Percentiles rank a stretch among this genome's conserved stretches.
phyloP scores from a whole-genome alignment of 2,888 invertebrate species.

The Liposcelis brunnea region DNA sequence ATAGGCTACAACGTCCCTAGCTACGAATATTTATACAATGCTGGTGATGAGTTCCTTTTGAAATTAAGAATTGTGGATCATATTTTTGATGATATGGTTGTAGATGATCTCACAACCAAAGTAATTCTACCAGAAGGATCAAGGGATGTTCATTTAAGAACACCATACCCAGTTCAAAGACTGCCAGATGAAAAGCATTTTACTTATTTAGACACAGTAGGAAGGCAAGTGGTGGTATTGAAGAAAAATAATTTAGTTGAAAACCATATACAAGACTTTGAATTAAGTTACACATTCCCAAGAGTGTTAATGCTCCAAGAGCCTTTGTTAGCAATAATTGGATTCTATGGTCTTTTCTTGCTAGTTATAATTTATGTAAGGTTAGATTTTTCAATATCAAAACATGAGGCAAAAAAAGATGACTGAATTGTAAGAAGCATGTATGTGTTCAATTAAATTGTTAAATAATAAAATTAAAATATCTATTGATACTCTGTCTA shows the following conservation, averaged over 20 bases:
- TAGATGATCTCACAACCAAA: slow-evolving; percentile 74
- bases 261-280: slow-evolving; percentile 90
- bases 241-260: slow-evolving; percentile 77
- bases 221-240: slow-evolving; percentile 74
- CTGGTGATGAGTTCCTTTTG: slow-evolving; percentile 55
- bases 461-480: too few species aligned
- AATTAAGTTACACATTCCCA: slow-evolving; percentile 71
- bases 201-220: slow-evolving; percentile 90
- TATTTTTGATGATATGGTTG: slow-evolving; percentile 89
- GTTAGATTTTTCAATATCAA: slow-evolving; percentile 81
- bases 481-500: too few species aligned
- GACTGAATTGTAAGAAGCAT: background rate
- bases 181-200: slow-evolving; percentile 59
- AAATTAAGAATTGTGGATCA: slow-evolving; percentile 94
- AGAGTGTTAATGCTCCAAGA: slow-evolving; percentile 78
- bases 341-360: slow-evolving; percentile 77
- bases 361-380: slow-evolving; percentile 86
- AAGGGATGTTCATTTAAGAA: slow-evolving; percentile 35
- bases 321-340: slow-evolving; percentile 73
- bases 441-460: too few species aligned
- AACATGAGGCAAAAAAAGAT: background rate
- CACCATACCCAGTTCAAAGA: slow-evolving; percentile 66
- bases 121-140: slow-evolving; percentile 91
- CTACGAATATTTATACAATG: slow-evolving; percentile 81
- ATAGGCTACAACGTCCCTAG: slow-evolving; percentile 96